Percentiles rank a stretch among this genome's conserved stretches.
These are phyloP conservation scores for Cyprinus carpio DNA, from an alignment of 2,113 vertebrate species.

Conservation along the genomic window DNA sequence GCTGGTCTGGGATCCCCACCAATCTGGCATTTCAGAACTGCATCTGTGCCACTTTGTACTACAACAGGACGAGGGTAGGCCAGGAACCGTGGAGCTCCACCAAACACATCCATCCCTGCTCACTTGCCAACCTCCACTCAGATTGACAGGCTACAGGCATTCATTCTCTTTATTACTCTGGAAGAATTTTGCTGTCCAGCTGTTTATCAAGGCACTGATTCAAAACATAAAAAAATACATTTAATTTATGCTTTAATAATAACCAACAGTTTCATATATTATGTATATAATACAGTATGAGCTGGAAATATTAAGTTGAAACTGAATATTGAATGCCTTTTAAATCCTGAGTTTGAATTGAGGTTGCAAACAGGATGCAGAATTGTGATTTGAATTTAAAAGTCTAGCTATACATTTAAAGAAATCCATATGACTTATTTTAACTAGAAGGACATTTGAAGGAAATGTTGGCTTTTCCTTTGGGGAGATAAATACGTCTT, in stretches of 20 bases:
- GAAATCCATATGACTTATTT: no score
- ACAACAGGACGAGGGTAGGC: constrained; percentile 88
- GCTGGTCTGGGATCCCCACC: constrained; percentile 85
- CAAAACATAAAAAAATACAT: background rate
- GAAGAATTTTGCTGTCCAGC: constrained; percentile 48
- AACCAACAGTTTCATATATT: background rate
- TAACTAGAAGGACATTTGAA: no score
- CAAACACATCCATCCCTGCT: constrained; percentile 81
- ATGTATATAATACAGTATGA: background rate
- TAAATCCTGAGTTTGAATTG: background rate
- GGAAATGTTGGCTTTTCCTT: no score
- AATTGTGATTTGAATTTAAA: no score
- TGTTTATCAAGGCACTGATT: constrained; percentile 60
- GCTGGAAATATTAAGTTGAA: background rate
- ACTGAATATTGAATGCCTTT: background rate
- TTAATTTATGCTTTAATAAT: background rate
- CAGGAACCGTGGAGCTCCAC: constrained; percentile 92
- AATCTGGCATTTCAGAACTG: constrained; percentile 89
- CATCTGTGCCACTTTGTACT: constrained; percentile 84
- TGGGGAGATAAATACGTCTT: no score
- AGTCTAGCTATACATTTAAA: no score
- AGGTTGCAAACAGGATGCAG: background rate
- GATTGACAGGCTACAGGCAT: constrained; percentile 52
- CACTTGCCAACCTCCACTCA: constrained; percentile 55
- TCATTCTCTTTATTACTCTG: constrained; percentile 43